Evolutionary conservation across 2,797 vertebrate genomes (phyloP).

Genomic region (Glyptemys insculpta): DNA sequence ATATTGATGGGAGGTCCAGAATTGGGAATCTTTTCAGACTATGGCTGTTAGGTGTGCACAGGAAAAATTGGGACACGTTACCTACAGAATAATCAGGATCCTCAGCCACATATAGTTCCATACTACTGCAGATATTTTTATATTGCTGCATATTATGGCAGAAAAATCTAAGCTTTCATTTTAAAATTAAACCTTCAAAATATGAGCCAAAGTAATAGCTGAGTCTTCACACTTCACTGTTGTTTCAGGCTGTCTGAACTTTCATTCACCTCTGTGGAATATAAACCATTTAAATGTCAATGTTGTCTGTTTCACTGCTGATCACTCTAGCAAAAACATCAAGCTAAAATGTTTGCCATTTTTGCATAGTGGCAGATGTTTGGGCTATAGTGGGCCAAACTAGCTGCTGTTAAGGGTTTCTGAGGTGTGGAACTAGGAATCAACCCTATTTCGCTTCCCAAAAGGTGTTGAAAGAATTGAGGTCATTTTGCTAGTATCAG

Average conservation of each 20-base stretch:
- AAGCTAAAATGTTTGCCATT: not conserved
- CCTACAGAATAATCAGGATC: not conserved
- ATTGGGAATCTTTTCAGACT: not conserved
- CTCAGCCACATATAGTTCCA: not conserved
- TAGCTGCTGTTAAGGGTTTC: not conserved
- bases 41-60: not conserved
- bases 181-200: not conserved
- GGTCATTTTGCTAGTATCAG: not conserved
- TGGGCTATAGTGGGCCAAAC: not conserved
- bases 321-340: not conserved
- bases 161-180: not conserved
- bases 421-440: not conserved
- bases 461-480: not conserved
- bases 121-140: not conserved
- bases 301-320: not conserved
- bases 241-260: not conserved
- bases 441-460: not conserved
- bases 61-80: not conserved
- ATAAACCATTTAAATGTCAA: not conserved
- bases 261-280: not conserved
- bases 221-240: not conserved
- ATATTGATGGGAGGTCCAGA: not conserved
- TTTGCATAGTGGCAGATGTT: conserved; percentile 21
- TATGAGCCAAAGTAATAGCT: not conserved
- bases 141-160: not conserved